Evolutionary conservation across 1,140 invertebrate species (phyloP), one percentile per base, ranked within the genome.

Genomic region (Drosophila novamexicana): DNA sequence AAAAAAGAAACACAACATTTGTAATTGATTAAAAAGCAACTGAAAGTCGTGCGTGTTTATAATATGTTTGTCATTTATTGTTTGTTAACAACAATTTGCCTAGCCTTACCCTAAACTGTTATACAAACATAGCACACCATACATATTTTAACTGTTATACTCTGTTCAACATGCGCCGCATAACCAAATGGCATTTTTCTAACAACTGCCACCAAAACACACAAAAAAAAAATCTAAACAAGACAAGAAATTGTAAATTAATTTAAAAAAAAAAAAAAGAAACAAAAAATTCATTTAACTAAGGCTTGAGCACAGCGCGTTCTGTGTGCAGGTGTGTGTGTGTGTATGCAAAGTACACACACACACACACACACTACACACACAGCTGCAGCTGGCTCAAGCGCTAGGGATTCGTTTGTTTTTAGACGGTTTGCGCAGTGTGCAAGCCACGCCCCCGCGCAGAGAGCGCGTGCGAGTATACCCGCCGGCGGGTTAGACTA

Each of bases 401-500:
- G 22, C 22, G 22, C 22, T 18, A 22, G 10, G 53, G 9, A 47
- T 50, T 49, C 18, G 1, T 58, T 61, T 47, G 40, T 36, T 56
- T 22, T 34, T 50, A 58, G 73, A 59, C 52, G 66, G 56, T 74
- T 54, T 74, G 77, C 65, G 57, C 76, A 79, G 74, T 66, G 82
- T 85, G 82, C 78, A 63, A 80, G 70, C 74, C 74, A 85, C 81
- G 79, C 71, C 81, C 66, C 53, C 45, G 66, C 68, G 66, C 57
- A 8, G 8, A 56, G 64, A 65, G 76, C 62, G 68, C 79, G 61
- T 29, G 74, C 39, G 66, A 72, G 42, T 71, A 66, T 57, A 83
- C 83, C 83, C 84, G 83, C 83, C 83, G 83, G 83, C 83, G 84
- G 83, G 83, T 88, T 68, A 82, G 56, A 57, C 77, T 74, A 49